Evolutionary conservation across 2,888 invertebrate species (phyloP).

Genomic region (Allacma fusca): DNA sequence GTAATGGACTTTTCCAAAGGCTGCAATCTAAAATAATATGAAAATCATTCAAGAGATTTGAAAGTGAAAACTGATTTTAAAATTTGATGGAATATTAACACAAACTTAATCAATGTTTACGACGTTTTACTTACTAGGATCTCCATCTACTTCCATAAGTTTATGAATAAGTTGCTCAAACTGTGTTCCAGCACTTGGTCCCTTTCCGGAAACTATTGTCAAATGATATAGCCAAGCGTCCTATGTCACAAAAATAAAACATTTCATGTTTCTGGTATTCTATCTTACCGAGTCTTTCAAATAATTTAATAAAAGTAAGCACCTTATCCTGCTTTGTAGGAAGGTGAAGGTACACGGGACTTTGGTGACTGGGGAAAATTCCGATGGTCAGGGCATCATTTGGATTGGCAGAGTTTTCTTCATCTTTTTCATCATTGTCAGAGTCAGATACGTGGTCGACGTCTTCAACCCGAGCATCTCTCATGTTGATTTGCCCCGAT

Average conservation of each 20-base stretch:
- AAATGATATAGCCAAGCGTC: conserved; percentile 72
- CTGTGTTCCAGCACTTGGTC: conserved; percentile 89
- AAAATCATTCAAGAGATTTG: conserved; percentile 1
- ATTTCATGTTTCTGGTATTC: background rate
- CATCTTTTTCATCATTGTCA: conserved; percentile 86
- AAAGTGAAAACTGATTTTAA: background rate
- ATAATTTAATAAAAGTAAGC: conserved; percentile 61
- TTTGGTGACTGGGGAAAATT: conserved; percentile 90
- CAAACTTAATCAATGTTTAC: too few relatives aligned
- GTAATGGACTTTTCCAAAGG: conserved; percentile 90
- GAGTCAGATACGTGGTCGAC: conserved; percentile 93
- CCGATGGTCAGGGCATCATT: conserved; percentile 81
- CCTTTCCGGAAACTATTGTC: conserved; percentile 88
- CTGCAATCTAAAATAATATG: conserved; percentile 80
- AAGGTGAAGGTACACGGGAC: conserved; percentile 92
- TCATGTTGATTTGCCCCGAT: conserved; percentile 93
- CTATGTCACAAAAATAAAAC: conserved; percentile 62
- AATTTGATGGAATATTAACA: too few relatives aligned
- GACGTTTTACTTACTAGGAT: conserved; percentile 84
- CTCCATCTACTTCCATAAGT: conserved; percentile 95
- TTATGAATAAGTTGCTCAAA: conserved; percentile 96
- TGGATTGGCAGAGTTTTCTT: conserved; percentile 70
- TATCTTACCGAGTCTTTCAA: background rate
- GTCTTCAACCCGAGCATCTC: conserved; percentile 93
- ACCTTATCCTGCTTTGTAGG: conserved; percentile 94